Conservation (phyloP, 2,888 invertebrate genomes). For the Arctia plantaginis region DNA sequence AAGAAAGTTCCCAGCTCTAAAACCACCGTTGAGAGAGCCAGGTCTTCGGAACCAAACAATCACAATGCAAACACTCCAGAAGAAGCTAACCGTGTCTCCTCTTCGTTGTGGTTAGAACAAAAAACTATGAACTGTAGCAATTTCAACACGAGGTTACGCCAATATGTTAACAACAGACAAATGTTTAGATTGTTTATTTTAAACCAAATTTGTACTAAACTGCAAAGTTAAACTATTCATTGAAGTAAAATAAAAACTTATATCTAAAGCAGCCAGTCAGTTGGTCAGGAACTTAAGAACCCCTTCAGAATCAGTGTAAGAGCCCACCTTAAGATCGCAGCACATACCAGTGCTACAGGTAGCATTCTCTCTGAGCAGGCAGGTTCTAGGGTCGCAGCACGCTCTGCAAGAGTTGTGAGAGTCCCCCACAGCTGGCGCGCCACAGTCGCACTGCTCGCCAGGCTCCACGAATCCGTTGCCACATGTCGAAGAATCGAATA, state of each 20-base stretch:
- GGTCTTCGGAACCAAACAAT: too few relatives aligned
- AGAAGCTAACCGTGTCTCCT: too few relatives aligned
- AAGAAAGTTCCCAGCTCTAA: neutral
- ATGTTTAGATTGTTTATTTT: too few relatives aligned
- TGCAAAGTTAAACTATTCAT: neutral
- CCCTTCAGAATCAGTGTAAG: neutral
- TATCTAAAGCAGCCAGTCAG: neutral
- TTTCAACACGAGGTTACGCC: neutral
- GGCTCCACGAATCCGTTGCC: constrained; percentile 98
- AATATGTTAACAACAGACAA: too few relatives aligned
- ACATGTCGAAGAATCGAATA: constrained; percentile 94
- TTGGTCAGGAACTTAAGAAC: neutral
- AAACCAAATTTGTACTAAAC: too few relatives aligned
- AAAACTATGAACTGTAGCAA: too few relatives aligned
- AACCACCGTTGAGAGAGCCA: neutral
- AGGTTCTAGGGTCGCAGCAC: constrained; percentile 94
- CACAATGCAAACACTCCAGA: too few relatives aligned
- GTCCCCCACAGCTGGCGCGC: constrained; percentile 89
- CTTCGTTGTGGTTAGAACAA: neutral
- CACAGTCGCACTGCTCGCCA: constrained; percentile 99
- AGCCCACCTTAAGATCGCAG: constrained; percentile 89
- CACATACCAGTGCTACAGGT: constrained; percentile 97
- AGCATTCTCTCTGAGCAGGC: constrained; percentile 94
- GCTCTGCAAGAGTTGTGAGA: constrained; percentile 89
- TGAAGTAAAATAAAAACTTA: neutral